Evolutionary conservation across 2,888 invertebrate genomes (phyloP), one percentile per base, ranked within the genome.

Genomic region (Archaeoteleia sp.): DNA sequence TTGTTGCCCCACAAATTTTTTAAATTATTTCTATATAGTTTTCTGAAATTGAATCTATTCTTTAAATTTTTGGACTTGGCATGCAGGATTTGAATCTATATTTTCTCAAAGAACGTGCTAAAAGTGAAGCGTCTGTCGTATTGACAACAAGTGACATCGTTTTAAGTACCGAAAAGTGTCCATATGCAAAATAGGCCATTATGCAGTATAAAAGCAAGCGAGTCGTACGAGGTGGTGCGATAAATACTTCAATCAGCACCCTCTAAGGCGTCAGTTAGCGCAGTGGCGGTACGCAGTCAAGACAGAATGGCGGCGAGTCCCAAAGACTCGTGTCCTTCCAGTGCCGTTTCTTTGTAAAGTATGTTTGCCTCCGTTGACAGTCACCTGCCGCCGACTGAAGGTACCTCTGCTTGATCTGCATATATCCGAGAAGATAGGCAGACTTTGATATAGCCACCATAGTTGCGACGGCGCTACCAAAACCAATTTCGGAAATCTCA

Each of bases 241-340:
- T 83, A 83, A 82, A 83, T 83, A 83, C 82, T 83, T 83, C 83
- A 79, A 83, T 83, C 83, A 83, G 82, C 74, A 76, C 79, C 79
- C 82, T 81, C 82, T 82, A 78, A 82, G 82, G 82, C 81, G 83
- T 83, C 83, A 82, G 83, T 83, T 82, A 82, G 79, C 74, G 78
- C 78, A 78, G 70, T 72, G 75, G 75, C 76, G 75, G 76, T 78
- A 73, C 72, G 54, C 58, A 54, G 74, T 51, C 68, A 48, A 72
- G 81, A 81, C 77, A 78, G 77, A 68, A 74, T 67, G 77, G 80
- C 84, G 83, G 83, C 78, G 75, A 78, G 69, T 75, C 73, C 79
- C 82, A 83, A 84, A 81, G 82, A 73, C 70, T 55, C 69, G 71
- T 74, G 71, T 76, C 76, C 79, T 78, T 78, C 76, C 73, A 74